Base-by-base conservation (phyloP, 2,888 invertebrate genomes). In the Chymomyza fuscimana region DNA sequence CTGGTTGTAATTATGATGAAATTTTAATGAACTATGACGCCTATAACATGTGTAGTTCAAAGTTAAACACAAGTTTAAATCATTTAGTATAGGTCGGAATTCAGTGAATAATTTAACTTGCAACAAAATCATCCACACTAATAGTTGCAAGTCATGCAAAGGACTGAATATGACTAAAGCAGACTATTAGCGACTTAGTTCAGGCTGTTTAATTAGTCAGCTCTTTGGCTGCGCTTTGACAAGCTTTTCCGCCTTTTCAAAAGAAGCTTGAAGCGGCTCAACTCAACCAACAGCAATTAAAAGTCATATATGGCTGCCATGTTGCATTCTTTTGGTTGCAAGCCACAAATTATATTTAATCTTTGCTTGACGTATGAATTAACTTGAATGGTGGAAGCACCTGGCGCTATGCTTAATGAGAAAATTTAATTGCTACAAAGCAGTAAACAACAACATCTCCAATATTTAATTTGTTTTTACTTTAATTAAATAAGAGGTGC, bases 91-190 rank as follows among this genome's bases (percentile, higher is more conserved):
- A 4, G 12, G 40, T 4, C 12, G 12, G 4, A 6, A 7, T 54
- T 64, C 16, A 19, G 19, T 2, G 12, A 12, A 52, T 40, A 65
- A 61, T 61, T 29, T 46, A 19, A n/a, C 25, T 58, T 65, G 62
- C 40, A 32, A 62, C 62, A 56, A 65, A 25, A 61, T 61, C 67
- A 70, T 67, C 64, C 54, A 61, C 40, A 67, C 60, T 29, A 67
- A 67, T 64, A 60, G 70, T 63, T 67, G 63, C 40, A 15, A 25
- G 56, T 54, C 70, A 67, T 52, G 70, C 70, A 70, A 67, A 54
- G 9, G 9, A 40, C 58, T 32, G 15, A 46, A 54, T 25, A 25
- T 25, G 25, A 25, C 25, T 25, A 25, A 25, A 10, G 40, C 7
- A 3, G 32, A 46, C 12, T 12, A 46, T 46, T 46, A 46, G 4